A percentile compares a stretch with the other conserved stretches of the same genome.
phyloP scores from a whole-genome alignment of 2,797 vertebrate species.

The Chanos chanos region DNA sequence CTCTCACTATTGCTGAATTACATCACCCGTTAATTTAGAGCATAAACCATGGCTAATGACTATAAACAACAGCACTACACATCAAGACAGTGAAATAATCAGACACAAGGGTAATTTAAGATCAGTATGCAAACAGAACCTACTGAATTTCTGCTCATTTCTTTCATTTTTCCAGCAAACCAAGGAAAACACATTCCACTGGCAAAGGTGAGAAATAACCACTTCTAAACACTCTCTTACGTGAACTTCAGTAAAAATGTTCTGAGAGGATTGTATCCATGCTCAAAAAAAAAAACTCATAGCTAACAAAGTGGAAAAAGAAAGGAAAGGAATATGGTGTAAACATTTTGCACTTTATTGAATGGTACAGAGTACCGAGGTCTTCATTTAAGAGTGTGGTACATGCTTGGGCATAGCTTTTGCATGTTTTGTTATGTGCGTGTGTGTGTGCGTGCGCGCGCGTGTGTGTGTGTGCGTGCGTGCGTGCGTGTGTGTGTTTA shows the following conservation, averaged over 20 bases:
- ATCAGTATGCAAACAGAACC: background rate
- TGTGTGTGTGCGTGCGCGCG: conserved; percentile 11
- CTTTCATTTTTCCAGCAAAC: no score
- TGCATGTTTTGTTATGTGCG: conserved; percentile 14
- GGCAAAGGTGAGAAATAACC: no score
- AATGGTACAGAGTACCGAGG: no score
- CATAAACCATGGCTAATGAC: background rate
- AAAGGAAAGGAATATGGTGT: no score
- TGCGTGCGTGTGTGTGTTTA: conserved; percentile 10
- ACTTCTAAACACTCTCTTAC: no score
- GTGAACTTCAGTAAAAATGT: no score
- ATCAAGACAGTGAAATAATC: conserved; percentile 1
- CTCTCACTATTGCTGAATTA: conserved; percentile 15
- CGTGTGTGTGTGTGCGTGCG: conserved; percentile 3
- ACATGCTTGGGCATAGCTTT: background rate
- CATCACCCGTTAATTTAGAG: conserved; percentile 18
- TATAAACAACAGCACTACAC: background rate
- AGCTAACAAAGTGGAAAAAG: no score
- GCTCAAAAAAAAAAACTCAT: no score
- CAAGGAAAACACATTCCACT: no score
- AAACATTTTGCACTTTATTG: no score
- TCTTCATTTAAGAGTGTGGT: background rate
- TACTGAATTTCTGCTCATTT: conserved; percentile 1
- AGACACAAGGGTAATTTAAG: background rate
- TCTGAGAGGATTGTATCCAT: no score